Percentiles rank a stretch among this genome's conserved stretches.
These are phyloP conservation scores for Gymnosoma rotundatum DNA, from an alignment of 2,888 invertebrate genomes.

Conservation along the genomic window DNA sequence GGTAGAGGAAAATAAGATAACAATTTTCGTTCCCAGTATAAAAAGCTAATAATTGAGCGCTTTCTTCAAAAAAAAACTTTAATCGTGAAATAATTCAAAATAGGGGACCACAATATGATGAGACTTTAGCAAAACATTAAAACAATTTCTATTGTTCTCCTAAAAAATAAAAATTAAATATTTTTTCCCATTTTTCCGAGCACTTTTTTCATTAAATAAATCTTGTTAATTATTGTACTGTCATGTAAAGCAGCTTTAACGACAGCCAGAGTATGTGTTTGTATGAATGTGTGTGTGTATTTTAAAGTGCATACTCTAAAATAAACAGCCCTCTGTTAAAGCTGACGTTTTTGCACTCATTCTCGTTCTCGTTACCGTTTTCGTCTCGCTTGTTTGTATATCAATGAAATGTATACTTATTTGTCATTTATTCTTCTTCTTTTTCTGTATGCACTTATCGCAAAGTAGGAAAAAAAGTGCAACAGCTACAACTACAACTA, in stretches of 20 bases:
- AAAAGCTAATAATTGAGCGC: background rate
- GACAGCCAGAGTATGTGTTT: conserved; percentile 9
- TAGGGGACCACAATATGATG: conserved; percentile 1
- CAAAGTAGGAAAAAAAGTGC: conserved; percentile 21
- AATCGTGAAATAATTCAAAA: background rate
- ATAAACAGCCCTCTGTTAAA: conserved; percentile 7
- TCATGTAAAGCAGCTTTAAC: conserved; percentile 37
- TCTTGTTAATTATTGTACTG: conserved; percentile 54
- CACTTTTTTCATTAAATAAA: conserved; percentile 4
- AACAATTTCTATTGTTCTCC: no score
- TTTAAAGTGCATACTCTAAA: conserved; percentile 2
- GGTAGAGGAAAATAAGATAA: no score
- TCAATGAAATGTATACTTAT: conserved; percentile 59
- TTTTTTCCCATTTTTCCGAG: background rate
- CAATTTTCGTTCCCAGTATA: no score
- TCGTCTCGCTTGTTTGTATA: background rate
- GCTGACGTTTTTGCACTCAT: background rate
- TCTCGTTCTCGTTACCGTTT: no score
- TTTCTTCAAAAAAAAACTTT: background rate
- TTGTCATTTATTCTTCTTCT: conserved; percentile 36
- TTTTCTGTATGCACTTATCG: conserved; percentile 50
- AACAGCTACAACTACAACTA: conserved; percentile 29
- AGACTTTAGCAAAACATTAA: conserved; percentile 9
- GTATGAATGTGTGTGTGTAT: background rate
- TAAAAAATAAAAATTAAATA: no score